phyloP scores from a whole-genome alignment of 1,140 invertebrate species.

The Heliothis virescens region DNA sequence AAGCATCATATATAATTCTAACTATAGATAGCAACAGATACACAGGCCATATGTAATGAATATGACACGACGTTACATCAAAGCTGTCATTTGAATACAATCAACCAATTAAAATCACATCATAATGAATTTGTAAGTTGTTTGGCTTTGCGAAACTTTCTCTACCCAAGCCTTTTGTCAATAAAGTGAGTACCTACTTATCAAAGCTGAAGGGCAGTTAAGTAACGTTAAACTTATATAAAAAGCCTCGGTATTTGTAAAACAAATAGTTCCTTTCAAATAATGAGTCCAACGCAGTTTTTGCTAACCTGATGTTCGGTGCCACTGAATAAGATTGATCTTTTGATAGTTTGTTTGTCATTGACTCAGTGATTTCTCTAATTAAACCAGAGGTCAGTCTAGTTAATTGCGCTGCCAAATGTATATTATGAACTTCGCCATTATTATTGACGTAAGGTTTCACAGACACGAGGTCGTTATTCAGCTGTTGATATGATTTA shows the following conservation, averaged over 20 bases:
- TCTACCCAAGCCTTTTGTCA: conserved; percentile 43
- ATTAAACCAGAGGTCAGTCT: conserved; percentile 64
- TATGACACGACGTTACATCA: conserved; percentile 42
- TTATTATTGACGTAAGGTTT: not conserved
- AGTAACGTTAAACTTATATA: conserved; percentile 6
- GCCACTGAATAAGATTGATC: conserved; percentile 55
- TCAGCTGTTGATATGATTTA: too few species aligned
- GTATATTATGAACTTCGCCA: conserved; percentile 22
- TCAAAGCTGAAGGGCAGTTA: conserved; percentile 56
- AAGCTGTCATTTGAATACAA: conserved; percentile 54
- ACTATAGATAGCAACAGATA: not conserved
- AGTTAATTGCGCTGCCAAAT: conserved; percentile 44
- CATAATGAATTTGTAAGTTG: conserved; percentile 47
- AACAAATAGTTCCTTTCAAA: conserved; percentile 24
- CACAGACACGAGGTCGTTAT: too few species aligned
- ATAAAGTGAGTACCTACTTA: conserved; percentile 9
- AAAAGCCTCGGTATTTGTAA: not conserved
- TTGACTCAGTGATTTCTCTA: conserved; percentile 71
- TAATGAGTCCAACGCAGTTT: conserved; percentile 57
- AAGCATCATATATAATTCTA: not conserved
- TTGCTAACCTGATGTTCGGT: conserved; percentile 55
- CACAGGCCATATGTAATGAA: conserved; percentile 1
- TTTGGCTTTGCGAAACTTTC: conserved; percentile 56
- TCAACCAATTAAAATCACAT: conserved; percentile 61
- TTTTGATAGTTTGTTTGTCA: conserved; percentile 64